Conservation (phyloP, 2,797 vertebrate genomes). For the Sebastes miniatus region DNA sequence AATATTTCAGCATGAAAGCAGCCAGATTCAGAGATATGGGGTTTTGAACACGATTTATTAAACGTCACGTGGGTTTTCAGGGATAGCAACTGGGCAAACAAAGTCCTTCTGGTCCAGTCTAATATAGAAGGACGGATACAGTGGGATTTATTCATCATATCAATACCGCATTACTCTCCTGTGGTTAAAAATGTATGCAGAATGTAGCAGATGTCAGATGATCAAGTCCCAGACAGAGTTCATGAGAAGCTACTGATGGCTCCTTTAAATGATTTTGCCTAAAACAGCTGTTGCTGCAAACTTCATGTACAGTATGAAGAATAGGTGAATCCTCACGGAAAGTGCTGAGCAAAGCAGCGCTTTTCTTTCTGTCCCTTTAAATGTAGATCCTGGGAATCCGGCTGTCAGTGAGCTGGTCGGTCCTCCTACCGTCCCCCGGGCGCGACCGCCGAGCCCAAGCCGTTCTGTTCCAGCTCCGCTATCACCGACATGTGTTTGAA, state of each 20-base stretch:
- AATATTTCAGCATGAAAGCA: neutral
- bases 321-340: neutral
- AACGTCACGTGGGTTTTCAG: neutral
- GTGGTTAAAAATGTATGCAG: neutral
- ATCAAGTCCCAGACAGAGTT: neutral
- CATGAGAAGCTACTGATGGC: neutral
- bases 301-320: neutral
- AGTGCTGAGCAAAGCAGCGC: neutral
- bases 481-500: constrained; percentile 95
- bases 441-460: constrained; percentile 65
- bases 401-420: neutral
- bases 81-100: neutral
- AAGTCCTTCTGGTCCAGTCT: neutral
- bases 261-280: neutral
- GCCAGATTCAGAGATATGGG: neutral
- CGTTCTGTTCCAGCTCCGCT: constrained; percentile 89
- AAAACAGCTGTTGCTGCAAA: neutral
- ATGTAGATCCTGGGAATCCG: neutral
- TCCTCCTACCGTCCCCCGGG: neutral
- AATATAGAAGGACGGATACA: neutral
- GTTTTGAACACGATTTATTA: neutral
- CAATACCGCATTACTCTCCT: neutral
- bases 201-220: neutral
- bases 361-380: neutral
- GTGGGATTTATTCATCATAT: neutral